Base-by-base conservation (phyloP, 2,888 invertebrate species). In the Cyclophora albipunctata region DNA sequence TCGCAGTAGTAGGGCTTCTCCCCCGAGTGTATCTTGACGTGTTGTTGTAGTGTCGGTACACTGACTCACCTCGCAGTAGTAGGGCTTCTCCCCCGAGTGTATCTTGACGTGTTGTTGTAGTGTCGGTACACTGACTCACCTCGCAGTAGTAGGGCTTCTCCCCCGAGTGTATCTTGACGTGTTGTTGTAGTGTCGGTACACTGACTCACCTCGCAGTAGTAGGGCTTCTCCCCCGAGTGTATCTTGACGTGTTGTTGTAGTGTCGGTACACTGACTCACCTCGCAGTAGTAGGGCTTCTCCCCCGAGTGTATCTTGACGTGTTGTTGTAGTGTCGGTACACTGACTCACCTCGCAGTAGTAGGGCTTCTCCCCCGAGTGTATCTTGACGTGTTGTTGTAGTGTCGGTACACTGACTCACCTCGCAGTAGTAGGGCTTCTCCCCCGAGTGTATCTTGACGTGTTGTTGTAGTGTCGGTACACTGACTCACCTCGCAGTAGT, bases 121-220 rank as follows among this genome's bases (percentile, higher is more conserved):
- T 95, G 95, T 95, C 94, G 94, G 73, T 95, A 95, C 40, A 95
- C 94, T n/a, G n/a, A n/a, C n/a, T n/a, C n/a, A n/a, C n/a, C n/a
- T n/a, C n/a, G n/a, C n/a, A n/a, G n/a, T n/a, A n/a, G 61, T 91
- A 95, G 0, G 95, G 94, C 54, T 94, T 93, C 52, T 93, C 92
- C 0, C 94, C 95, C 7, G 93, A 93, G 68, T 96, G 96, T 67
- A 95, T 94, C 0, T 93, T 82, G 54, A 92, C 81, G 65, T 96
- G 96, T 95, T 95, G 81, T 94, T 95, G 68, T 93, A 94, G 65
- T 95, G 95, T 95, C 94, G 94, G 73, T 95, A 95, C 40, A 95
- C 94, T n/a, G n/a, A n/a, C n/a, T n/a, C n/a, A n/a, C n/a, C n/a
- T n/a, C n/a, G n/a, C n/a, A n/a, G n/a, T n/a, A n/a, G 61, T 91